Percentiles rank a stretch among this genome's conserved stretches.
Conservation (phyloP, 2,888 invertebrate species). For the Eupsilia transversa region DNA sequence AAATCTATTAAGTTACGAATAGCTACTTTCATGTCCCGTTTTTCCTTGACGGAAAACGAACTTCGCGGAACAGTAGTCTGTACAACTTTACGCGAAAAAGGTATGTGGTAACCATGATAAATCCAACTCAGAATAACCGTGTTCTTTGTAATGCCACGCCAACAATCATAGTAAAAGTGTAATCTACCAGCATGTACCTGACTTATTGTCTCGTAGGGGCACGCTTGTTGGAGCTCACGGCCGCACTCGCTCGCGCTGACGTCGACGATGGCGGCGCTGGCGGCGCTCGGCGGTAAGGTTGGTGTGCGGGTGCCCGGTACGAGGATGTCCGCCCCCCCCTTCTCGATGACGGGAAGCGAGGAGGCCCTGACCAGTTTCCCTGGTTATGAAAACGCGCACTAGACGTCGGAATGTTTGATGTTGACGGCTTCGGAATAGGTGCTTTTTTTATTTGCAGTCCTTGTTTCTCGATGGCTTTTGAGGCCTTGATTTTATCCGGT, state of each 20-base stretch:
- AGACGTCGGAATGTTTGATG: background rate
- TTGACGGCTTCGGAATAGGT: no score
- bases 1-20: no score
- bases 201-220: background rate
- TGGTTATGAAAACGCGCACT: conserved; percentile 2
- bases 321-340: background rate
- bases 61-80: no score
- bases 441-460: background rate
- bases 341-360: background rate
- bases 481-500: background rate
- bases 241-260: background rate
- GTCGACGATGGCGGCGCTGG: background rate
- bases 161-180: background rate
- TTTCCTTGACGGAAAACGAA: no score
- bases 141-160: no score
- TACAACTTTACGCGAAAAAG: background rate
- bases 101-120: no score
- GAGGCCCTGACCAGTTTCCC: conserved; percentile 4
- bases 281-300: background rate
- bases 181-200: background rate
- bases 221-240: background rate
- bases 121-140: no score
- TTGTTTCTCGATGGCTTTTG: background rate
- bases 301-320: background rate
- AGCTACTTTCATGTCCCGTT: no score